Evolutionary conservation across 2,113 vertebrate genomes (phyloP), one percentile per base, ranked within the genome.

Genomic region (human): DNA sequence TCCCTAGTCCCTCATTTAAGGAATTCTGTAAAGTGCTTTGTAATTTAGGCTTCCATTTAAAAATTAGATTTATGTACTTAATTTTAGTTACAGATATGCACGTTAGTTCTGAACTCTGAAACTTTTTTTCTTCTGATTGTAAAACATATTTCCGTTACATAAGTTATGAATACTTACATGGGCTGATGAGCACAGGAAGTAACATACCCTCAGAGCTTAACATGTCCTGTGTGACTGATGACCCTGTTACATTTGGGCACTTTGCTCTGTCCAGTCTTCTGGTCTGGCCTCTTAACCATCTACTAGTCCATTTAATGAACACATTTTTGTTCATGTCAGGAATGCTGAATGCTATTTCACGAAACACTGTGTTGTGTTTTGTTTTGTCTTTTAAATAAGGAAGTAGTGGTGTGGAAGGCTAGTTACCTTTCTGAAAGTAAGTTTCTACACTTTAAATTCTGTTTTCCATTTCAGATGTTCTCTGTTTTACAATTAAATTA

Each of bases 261-360:
- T 18, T n/a, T 8, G 40, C 38, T 25, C 57, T 16, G 11, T 32
- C 50, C 6, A 1, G 48, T 43, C 40, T 25, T 16, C 32, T 23
- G 2, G 0, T 38, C 27, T 30, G 40, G 18, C 40, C 13, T 1
- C 48, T 6, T 4, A 1, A 1, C 43, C 8, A 0, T 3, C 10
- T 30, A 17, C 2, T 1, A 48, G 35, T 45, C 48, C 23, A 18
- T 18, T 96, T 6, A 2, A 5, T 84, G 50, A 78, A 22, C 64
- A 11, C 3, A 0, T 45, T 20, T 50, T 3, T 20, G 0, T 66
- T 73, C 40, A 1, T 11, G 23, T 50, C 6, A 40, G 22, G 40
- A 16, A 25, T 61, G 75, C 20, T 22, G 20, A 16, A 1, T 66
- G n/a, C 40, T 10, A 55, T 52, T 78, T 75, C 30, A 61, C 23